Evolutionary conservation across 2,113 vertebrate species (phyloP).

Genomic region (Polypterus senegalus): DNA sequence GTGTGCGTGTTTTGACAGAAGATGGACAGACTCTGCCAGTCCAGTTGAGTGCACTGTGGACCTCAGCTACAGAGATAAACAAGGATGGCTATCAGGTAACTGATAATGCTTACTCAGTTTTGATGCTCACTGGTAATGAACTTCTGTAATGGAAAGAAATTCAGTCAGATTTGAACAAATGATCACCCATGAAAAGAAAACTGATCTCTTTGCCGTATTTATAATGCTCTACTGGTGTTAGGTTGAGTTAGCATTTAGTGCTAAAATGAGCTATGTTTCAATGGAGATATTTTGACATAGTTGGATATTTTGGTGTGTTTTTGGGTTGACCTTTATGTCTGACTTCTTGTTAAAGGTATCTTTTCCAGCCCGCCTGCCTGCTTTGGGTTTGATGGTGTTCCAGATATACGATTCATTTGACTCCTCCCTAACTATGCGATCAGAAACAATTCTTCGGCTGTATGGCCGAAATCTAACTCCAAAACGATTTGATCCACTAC

Average conservation of each 20-base stretch:
- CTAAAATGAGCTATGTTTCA: too few relatives aligned
- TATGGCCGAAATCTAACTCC: slow-evolving; percentile 37
- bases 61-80: slow-evolving; percentile 54
- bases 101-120: background rate
- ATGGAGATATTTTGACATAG: too few relatives aligned
- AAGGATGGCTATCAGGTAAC: slow-evolving; percentile 70
- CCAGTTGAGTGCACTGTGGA: slow-evolving; percentile 74
- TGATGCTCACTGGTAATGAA: background rate
- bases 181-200: background rate
- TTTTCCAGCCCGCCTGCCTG: slow-evolving; percentile 67
- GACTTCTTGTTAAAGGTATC: slow-evolving; percentile 53
- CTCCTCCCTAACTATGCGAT: slow-evolving; percentile 42
- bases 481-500: slow-evolving; percentile 44
- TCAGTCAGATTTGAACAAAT: too few relatives aligned
- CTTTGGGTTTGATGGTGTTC: slow-evolving; percentile 70
- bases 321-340: too few relatives aligned
- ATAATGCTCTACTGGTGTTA: too few relatives aligned
- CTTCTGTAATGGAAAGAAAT: too few relatives aligned
- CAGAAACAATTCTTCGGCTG: slow-evolving; percentile 64
- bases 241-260: too few relatives aligned
- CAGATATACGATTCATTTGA: slow-evolving; percentile 66
- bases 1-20: slow-evolving; percentile 64
- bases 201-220: background rate
- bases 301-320: too few relatives aligned
- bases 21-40: slow-evolving; percentile 74